Percentiles rank a stretch among this genome's conserved stretches.
Evolutionary conservation across 2,797 vertebrate genomes (phyloP).

Genomic region (Rousettus madagascariensis): DNA sequence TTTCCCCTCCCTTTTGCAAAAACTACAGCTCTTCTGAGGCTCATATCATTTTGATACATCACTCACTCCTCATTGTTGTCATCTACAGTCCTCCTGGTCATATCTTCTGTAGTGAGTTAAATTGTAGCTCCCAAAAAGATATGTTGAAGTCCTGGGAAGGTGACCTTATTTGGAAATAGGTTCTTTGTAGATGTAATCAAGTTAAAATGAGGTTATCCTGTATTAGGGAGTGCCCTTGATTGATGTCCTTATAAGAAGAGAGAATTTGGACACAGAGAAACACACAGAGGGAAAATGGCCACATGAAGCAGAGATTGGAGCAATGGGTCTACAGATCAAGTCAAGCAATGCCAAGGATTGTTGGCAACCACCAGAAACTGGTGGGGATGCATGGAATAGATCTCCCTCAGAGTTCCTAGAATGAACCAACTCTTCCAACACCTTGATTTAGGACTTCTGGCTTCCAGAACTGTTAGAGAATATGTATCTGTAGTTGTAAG

Average conservation of each 20-base stretch:
- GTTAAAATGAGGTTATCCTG: neutral
- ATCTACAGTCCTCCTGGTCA: neutral
- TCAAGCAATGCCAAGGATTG: neutral
- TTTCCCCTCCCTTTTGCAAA: neutral
- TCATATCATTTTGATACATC: neutral
- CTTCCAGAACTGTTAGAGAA: conserved; percentile 4
- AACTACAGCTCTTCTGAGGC: neutral
- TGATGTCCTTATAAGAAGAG: neutral
- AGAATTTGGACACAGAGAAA: neutral
- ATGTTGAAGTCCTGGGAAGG: neutral
- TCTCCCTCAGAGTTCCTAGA: neutral
- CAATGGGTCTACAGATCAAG: neutral
- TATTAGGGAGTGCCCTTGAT: neutral
- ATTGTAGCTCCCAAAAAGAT: neutral
- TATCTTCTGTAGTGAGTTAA: neutral
- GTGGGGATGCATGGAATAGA: neutral
- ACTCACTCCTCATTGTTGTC: neutral
- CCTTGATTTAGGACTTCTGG: conserved; percentile 17
- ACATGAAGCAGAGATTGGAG: neutral
- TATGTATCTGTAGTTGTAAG: conserved; percentile 14
- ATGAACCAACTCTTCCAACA: neutral
- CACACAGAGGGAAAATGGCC: neutral
- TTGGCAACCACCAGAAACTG: neutral
- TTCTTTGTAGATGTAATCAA: neutral
- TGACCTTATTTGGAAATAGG: conserved; percentile 31